Evolutionary conservation across 1,140 invertebrate species (phyloP), one percentile per base, ranked within the genome.

Genomic region (Steinernema feltiae): DNA sequence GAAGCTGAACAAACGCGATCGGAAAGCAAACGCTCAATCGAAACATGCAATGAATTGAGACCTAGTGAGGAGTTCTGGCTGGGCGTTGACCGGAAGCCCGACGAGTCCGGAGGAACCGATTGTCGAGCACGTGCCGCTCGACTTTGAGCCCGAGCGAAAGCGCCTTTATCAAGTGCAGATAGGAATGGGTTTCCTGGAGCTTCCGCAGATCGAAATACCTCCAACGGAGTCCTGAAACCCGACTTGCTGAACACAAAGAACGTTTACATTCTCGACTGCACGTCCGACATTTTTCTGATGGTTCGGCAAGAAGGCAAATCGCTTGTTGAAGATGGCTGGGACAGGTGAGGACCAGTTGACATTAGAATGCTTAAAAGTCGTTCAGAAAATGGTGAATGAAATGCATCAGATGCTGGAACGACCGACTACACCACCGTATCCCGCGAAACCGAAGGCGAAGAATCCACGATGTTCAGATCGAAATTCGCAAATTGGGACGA

Each of bases 401-500:
- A 29, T 85, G 31, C 85, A 86, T 82, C 94, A 94, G 91, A 93
- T 98, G 86, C 85, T 90, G 31, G 89, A 93, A 73, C 89, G 97
- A 24, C 93, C 94, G 1, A 91, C 18, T 94, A 93, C 89, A 93
- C 95, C 0, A 88, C 93, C 78, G 92, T 98, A 18, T 94, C 92
- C 1, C 88, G 95, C 70, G 91, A 97, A 31, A 80, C 89, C 21
- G 89, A 90, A 83, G 89, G 89, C 86, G 90, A 83, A 82, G 90
- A 90, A 76, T 86, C 88, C 24, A 90, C 95, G 90, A 92, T 98
- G 75, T 99, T 99, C 87, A 98, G 98, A 88, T 93, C 92, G 1
- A 98, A 99, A 88, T 99, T 99, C 88, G 88, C 90, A 69, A 95
- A 93, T 12, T 99, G 97, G 97, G 97, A 99, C 87, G 96, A 99